A percentile compares a stretch with the other conserved stretches of the same genome.
Conservation (phyloP, 2,113 vertebrate genomes). For the Diadophis punctatus region DNA sequence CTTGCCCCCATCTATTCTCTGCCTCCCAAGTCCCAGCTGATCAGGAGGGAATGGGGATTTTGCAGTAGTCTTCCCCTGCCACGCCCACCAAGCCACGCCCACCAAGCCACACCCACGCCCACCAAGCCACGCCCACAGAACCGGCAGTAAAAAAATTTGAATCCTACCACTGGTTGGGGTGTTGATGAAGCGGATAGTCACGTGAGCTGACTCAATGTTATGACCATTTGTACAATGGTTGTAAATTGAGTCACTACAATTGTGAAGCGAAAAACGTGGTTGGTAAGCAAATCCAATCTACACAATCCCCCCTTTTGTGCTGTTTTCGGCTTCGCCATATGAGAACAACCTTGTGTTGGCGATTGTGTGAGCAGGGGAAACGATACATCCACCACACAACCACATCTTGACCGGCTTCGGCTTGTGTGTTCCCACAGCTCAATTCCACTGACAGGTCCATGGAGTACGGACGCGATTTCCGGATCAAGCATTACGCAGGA, state of each 20-base stretch:
- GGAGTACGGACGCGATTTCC: slow-evolving; percentile 90
- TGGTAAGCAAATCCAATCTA: background rate
- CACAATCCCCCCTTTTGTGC: background rate
- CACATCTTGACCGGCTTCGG: background rate
- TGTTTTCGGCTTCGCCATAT: background rate
- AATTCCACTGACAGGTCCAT: slow-evolving; percentile 84
- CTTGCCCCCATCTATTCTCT: too few relatives aligned
- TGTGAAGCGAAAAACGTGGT: background rate
- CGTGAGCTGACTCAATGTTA: background rate
- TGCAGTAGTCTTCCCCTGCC: too few relatives aligned
- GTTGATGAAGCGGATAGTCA: background rate
- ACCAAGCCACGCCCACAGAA: too few relatives aligned
- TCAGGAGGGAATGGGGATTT: too few relatives aligned
- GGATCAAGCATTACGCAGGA: slow-evolving; percentile 89
- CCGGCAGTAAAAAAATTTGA: too few relatives aligned
- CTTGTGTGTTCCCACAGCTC: slow-evolving; percentile 65
- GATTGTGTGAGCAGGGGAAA: background rate
- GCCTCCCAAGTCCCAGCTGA: too few relatives aligned
- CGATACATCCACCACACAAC: too few relatives aligned
- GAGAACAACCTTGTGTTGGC: too few relatives aligned
- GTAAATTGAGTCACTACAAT: too few relatives aligned
- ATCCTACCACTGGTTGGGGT: too few relatives aligned
- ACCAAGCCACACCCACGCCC: too few relatives aligned
- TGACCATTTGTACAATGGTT: background rate
- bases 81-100: too few relatives aligned